Evolutionary conservation across 2,888 invertebrate genomes (phyloP).

Genomic region (Dicyrtoma fusca): DNA sequence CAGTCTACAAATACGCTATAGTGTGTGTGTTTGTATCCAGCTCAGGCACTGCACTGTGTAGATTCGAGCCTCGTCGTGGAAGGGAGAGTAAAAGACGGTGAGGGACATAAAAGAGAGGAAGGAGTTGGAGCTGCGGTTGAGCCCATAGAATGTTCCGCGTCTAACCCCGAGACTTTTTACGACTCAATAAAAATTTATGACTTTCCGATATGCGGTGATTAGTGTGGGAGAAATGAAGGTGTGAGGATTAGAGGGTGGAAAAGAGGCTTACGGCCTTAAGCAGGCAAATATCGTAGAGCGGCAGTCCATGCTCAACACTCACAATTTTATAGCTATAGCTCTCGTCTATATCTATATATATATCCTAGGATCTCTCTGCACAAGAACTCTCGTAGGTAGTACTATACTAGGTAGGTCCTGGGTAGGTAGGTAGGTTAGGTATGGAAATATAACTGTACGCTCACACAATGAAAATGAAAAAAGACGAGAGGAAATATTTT

Average conservation of each 20-base stretch:
- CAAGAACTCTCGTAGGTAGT: no score
- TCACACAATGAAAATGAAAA: neutral
- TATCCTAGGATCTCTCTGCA: no score
- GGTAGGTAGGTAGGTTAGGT: no score
- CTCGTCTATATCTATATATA: constrained; percentile 2
- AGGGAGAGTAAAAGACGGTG: no score
- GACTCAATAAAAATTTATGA: constrained; percentile 56
- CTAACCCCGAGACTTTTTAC: constrained; percentile 46
- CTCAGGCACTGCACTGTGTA: no score
- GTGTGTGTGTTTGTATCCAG: no score
- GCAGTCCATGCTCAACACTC: neutral
- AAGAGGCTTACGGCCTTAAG: constrained; percentile 33
- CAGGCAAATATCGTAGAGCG: constrained; percentile 15
- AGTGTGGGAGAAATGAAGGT: constrained; percentile 46
- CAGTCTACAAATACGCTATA: no score
- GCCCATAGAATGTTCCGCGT: constrained; percentile 9
- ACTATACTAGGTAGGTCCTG: neutral
- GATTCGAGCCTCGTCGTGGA: no score
- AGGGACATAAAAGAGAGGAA: constrained; percentile 12
- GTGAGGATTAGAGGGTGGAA: constrained; percentile 41
- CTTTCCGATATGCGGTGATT: constrained; percentile 56
- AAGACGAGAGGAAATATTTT: constrained; percentile 9
- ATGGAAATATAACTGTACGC: no score
- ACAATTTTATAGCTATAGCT: neutral
- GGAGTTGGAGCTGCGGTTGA: constrained; percentile 17